phyloP scores from a whole-genome alignment of 2,888 invertebrate species.

The Cryptops parisi region DNA sequence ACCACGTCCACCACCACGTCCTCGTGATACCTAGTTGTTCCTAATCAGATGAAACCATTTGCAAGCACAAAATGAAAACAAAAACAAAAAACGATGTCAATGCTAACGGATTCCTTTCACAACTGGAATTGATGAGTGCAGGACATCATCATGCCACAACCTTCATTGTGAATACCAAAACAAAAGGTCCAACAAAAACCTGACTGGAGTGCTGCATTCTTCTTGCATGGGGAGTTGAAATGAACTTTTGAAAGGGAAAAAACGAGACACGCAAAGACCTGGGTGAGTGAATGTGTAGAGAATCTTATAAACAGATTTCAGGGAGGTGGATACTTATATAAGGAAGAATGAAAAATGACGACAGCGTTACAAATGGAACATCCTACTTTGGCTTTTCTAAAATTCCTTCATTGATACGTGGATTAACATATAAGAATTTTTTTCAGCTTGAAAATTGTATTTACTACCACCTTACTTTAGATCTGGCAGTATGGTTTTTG shows the following conservation, averaged over 20 bases:
- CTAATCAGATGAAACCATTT: background rate
- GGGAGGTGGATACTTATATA: background rate
- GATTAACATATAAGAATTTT: no score
- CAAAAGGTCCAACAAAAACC: background rate
- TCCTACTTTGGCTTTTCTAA: no score
- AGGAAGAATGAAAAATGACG: no score
- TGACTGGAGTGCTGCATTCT: background rate
- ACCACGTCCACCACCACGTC: constrained; percentile 15
- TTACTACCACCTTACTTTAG: no score
- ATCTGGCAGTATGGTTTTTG: no score
- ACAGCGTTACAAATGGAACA: no score
- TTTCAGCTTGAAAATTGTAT: no score
- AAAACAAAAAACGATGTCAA: background rate
- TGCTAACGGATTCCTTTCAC: background rate
- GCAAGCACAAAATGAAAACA: background rate
- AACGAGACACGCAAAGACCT: background rate
- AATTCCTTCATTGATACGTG: no score
- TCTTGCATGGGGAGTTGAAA: no score
- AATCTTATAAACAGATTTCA: background rate
- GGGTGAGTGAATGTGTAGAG: background rate
- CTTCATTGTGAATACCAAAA: background rate
- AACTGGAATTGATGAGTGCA: background rate
- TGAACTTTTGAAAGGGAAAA: background rate
- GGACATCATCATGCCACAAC: background rate
- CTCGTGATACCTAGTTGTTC: constrained; percentile 9